These are phyloP conservation scores for Listronotus bonariensis DNA, from an alignment of 1,140 invertebrate species.

Conservation along the genomic window DNA sequence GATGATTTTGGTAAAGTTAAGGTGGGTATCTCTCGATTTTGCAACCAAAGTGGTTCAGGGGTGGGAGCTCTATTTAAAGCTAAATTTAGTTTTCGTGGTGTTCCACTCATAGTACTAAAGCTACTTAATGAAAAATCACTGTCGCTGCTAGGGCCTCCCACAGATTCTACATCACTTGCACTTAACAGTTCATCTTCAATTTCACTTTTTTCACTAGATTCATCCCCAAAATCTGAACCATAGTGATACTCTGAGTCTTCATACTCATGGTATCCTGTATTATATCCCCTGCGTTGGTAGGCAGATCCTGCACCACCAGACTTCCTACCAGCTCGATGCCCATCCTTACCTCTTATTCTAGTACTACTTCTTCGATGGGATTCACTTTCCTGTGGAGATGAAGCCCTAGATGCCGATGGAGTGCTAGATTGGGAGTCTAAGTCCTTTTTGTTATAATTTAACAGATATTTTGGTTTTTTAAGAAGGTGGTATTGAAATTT, in stretches of 20 bases:
- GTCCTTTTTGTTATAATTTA: slow-evolving; percentile 66
- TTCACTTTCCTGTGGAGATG: slow-evolving; percentile 74
- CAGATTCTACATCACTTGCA: slow-evolving; percentile 69
- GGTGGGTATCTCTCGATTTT: slow-evolving; percentile 75
- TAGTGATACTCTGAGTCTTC: slow-evolving; percentile 88
- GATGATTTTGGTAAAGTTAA: slow-evolving; percentile 84
- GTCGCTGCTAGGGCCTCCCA: slow-evolving; percentile 74
- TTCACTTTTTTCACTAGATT: slow-evolving; percentile 79
- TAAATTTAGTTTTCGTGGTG: slow-evolving; percentile 61
- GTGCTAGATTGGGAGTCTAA: slow-evolving; percentile 75
- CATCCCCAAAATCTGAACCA: slow-evolving; percentile 86
- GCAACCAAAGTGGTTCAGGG: slow-evolving; percentile 86
- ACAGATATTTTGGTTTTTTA: slow-evolving; percentile 90
- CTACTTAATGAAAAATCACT: slow-evolving; percentile 84
- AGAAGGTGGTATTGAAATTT: slow-evolving; percentile 84
- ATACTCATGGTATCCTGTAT: slow-evolving; percentile 71
- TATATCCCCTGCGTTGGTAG: slow-evolving; percentile 71
- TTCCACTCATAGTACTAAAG: slow-evolving; percentile 71
- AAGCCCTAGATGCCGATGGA: slow-evolving; percentile 74
- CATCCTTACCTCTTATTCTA: slow-evolving; percentile 62
- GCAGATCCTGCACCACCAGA: slow-evolving; percentile 64
- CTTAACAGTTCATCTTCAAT: slow-evolving; percentile 73
- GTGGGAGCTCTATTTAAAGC: slow-evolving; percentile 69
- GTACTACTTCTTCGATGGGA: slow-evolving; percentile 67
- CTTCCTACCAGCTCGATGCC: slow-evolving; percentile 61